These are phyloP conservation scores for Anas capensis DNA, from an alignment of 2,797 vertebrate genomes.

Conservation along the genomic window DNA sequence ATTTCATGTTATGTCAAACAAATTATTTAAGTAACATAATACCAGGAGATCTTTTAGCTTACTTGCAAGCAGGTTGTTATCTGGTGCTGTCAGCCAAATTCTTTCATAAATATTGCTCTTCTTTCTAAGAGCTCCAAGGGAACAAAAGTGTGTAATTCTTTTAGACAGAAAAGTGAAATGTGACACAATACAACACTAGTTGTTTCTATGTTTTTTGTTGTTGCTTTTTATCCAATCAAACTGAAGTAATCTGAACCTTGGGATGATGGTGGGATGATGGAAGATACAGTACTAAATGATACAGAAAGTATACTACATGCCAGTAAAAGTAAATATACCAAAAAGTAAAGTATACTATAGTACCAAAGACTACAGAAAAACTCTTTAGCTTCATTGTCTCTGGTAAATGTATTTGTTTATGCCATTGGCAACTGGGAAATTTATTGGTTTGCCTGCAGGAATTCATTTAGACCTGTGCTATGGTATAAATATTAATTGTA, in stretches of 20 bases:
- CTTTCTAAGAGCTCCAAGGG: not conserved
- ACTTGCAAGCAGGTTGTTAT: not conserved
- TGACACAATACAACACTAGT: not conserved
- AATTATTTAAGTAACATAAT: not conserved
- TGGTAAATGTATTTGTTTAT: not conserved
- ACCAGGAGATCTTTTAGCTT: not conserved
- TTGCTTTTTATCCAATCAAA: not conserved
- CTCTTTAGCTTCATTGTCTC: not conserved
- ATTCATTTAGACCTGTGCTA: not conserved
- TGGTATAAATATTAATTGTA: not conserved
- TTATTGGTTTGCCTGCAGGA: not conserved
- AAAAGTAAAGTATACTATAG: too few species aligned
- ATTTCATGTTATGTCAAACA: not conserved
- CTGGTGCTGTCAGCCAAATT: not conserved
- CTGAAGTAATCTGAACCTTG: not conserved
- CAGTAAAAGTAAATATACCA: too few species aligned
- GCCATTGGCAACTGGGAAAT: not conserved
- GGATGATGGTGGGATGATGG: not conserved
- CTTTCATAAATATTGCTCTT: not conserved
- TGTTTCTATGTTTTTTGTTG: not conserved
- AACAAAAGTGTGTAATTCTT: not conserved
- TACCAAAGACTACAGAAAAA: not conserved
- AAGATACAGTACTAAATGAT: not conserved
- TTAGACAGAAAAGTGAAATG: not conserved
- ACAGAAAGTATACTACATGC: too few species aligned